Percentiles rank a stretch among this genome's conserved stretches.
Evolutionary conservation across 2,113 vertebrate species (phyloP).

Genomic region (Dissostichus mawsoni): DNA sequence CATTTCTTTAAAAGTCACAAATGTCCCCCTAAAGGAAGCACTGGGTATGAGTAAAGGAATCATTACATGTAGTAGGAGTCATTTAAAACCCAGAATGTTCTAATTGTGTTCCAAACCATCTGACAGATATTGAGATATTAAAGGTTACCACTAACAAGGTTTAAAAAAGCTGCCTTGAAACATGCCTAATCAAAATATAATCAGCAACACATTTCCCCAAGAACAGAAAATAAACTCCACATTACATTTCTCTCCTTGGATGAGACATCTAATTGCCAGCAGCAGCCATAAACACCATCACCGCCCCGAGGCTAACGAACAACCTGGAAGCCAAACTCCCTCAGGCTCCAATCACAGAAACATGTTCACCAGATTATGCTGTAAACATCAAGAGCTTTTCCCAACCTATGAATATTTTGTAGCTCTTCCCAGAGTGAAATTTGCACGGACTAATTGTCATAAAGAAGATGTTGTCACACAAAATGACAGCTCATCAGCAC

Average conservation of each 20-base stretch:
- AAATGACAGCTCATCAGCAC: not conserved
- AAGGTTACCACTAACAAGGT: not conserved
- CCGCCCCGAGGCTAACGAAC: conserved; percentile 15
- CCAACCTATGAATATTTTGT: not conserved
- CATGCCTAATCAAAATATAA: not conserved
- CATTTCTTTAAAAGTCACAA: not conserved
- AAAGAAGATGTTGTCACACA: not conserved
- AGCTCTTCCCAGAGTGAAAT: not conserved
- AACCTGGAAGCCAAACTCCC: conserved; percentile 33
- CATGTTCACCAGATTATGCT: not conserved
- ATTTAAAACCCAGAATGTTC: too few relatives aligned
- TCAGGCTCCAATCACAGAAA: conserved; percentile 2
- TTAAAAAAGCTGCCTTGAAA: not conserved
- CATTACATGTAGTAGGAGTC: too few relatives aligned
- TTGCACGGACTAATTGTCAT: not conserved
- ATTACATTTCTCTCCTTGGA: conserved; percentile 1
- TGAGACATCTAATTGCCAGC: conserved; percentile 3
- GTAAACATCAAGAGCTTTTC: conserved; percentile 6
- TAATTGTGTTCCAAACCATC: too few relatives aligned
- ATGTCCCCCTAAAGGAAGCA: not conserved
- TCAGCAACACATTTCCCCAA: not conserved
- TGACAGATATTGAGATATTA: too few relatives aligned
- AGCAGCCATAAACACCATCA: conserved; percentile 34
- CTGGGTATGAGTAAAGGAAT: not conserved
- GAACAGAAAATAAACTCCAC: conserved; percentile 2